Percentiles rank a stretch among this genome's conserved stretches.
phyloP scores from a whole-genome alignment of 1,140 invertebrate genomes.

The Megathymus violae region DNA sequence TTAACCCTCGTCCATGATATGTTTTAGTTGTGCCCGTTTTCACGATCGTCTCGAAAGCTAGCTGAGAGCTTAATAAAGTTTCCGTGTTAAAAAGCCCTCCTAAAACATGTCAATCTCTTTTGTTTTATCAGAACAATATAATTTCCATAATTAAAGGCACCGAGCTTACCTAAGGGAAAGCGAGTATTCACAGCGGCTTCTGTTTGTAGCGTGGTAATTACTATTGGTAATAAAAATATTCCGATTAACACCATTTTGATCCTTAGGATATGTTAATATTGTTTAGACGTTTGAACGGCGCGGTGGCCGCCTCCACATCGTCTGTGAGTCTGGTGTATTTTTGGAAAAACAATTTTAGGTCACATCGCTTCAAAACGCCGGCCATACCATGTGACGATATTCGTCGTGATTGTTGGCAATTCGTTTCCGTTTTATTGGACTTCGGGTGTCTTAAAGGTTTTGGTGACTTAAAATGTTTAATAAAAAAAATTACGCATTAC shows the following conservation, averaged over 20 bases:
- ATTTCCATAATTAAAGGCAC: not conserved
- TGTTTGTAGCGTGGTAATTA: constrained; percentile 11
- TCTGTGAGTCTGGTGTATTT: constrained; percentile 67
- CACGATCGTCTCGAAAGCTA: constrained; percentile 58
- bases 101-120: constrained; percentile 47
- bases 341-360: constrained; percentile 79
- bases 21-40: constrained; percentile 47
- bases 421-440: constrained; percentile 32
- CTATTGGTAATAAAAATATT: constrained; percentile 38
- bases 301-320: constrained; percentile 53
- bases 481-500: too few species aligned
- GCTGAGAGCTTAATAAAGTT: constrained; percentile 49
- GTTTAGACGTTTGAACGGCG: constrained; percentile 53
- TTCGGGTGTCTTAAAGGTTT: constrained; percentile 10
- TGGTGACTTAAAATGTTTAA: constrained; percentile 5
- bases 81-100: constrained; percentile 66
- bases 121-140: not conserved
- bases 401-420: constrained; percentile 50
- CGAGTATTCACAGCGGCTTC: constrained; percentile 39
- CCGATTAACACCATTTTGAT: constrained; percentile 37
- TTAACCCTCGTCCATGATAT: constrained; percentile 54
- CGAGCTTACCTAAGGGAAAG: constrained; percentile 47
- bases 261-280: constrained; percentile 41
- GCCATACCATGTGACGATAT: constrained; percentile 48
- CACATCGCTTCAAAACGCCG: constrained; percentile 51